phyloP scores from a whole-genome alignment of 2,888 invertebrate genomes.

The Tiliacea aurago region DNA sequence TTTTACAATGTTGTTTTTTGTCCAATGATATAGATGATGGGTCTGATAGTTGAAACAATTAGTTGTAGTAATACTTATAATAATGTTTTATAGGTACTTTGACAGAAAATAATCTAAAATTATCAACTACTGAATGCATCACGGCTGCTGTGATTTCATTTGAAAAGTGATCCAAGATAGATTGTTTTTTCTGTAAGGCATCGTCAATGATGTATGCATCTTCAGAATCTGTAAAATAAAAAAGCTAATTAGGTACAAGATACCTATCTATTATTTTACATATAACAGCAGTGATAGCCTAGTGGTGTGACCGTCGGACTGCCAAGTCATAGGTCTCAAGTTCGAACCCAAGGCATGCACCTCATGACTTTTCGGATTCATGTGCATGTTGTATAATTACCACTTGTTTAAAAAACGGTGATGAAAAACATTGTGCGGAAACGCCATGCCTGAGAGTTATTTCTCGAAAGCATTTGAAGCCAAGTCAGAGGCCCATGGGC shows the following conservation, averaged over 20 bases:
- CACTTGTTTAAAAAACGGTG: too few relatives aligned
- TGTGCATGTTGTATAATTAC: too few relatives aligned
- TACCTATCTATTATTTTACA: neutral
- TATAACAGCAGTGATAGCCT: too few relatives aligned
- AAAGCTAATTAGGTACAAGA: neutral
- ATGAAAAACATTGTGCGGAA: too few relatives aligned
- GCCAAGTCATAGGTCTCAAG: too few relatives aligned
- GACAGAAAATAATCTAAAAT: conserved; percentile 82
- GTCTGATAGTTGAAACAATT: neutral
- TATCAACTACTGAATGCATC: conserved; percentile 85
- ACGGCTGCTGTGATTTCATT: conserved; percentile 84
- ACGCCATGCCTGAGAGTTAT: too few relatives aligned
- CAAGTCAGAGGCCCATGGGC: too few relatives aligned
- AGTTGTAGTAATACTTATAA: conserved; percentile 75
- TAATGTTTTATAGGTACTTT: conserved; percentile 82
- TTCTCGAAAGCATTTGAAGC: too few relatives aligned
- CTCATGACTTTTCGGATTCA: too few relatives aligned
- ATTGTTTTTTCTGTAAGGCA: conserved; percentile 71
- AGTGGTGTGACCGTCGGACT: too few relatives aligned
- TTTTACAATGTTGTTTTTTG: conserved; percentile 45
- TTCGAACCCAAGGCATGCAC: too few relatives aligned
- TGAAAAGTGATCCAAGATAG: conserved; percentile 81
- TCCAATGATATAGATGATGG: conserved; percentile 20
- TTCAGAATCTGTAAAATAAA: conserved; percentile 73
- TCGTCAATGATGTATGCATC: conserved; percentile 75